These are phyloP conservation scores for Alloscopus bannaensis DNA, from an alignment of 2,888 invertebrate species.

Conservation along the genomic window DNA sequence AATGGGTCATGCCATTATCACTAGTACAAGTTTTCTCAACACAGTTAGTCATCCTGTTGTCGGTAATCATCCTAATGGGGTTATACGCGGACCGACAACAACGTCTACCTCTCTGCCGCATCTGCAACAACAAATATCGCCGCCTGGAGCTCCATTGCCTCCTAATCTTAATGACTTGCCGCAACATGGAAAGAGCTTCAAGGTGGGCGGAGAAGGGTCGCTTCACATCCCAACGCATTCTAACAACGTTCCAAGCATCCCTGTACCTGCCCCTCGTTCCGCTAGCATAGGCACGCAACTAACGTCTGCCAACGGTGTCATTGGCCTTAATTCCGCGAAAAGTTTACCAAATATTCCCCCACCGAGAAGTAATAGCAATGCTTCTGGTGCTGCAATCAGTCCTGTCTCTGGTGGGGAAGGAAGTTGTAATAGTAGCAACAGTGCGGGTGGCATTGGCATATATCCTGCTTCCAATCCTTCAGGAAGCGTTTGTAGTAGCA, in stretches of 20 bases:
- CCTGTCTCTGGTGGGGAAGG: slow-evolving; percentile 48
- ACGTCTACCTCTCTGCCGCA: slow-evolving; percentile 40
- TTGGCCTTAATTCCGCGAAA: slow-evolving; percentile 35
- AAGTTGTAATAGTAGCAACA: slow-evolving; percentile 58
- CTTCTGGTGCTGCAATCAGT: slow-evolving; percentile 73
- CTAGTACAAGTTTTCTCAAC: slow-evolving; percentile 52
- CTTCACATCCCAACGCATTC: slow-evolving; percentile 1
- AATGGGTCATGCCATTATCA: slow-evolving; percentile 49
- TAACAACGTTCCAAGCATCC: slow-evolving; percentile 35
- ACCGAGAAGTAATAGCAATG: slow-evolving; percentile 56
- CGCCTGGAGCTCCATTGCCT: slow-evolving; percentile 13
- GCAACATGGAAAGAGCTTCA: slow-evolving; percentile 28
- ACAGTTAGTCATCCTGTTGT: slow-evolving; percentile 42
- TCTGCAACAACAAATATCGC: slow-evolving; percentile 34
- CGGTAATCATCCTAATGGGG: slow-evolving; percentile 21
- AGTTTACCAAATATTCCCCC: slow-evolving; percentile 55
- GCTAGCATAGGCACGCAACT: slow-evolving; percentile 30
- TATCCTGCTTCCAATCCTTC: slow-evolving; percentile 45
- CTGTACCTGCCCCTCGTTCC: slow-evolving; percentile 58
- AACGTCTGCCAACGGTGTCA: slow-evolving; percentile 7
- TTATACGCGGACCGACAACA: slow-evolving; percentile 28
- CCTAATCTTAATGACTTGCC: slow-evolving; percentile 21
- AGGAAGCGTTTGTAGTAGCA: slow-evolving; percentile 62
- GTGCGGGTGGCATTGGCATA: slow-evolving; percentile 37
- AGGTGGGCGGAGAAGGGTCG: slow-evolving; percentile 13